Conservation (phyloP, 1,140 invertebrate genomes). For the Zaprionus gabonicus region DNA sequence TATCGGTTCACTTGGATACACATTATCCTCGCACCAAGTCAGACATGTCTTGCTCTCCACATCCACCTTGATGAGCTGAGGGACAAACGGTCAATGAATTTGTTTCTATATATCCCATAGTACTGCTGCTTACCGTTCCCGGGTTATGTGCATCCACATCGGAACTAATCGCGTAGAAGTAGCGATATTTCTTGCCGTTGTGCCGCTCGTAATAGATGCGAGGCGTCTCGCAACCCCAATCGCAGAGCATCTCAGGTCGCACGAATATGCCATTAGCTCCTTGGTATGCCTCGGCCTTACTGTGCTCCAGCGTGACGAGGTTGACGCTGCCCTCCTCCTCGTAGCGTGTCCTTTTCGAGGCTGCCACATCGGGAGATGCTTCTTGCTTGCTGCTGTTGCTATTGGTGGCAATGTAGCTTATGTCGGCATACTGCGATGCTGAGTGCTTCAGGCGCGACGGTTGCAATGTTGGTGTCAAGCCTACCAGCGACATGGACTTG, state of each 20-base stretch:
- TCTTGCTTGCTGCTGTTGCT: constrained; percentile 29
- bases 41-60: constrained; percentile 87
- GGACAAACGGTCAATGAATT: neutral
- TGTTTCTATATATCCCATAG: neutral
- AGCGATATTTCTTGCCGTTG: constrained; percentile 89
- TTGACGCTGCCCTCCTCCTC: constrained; percentile 69
- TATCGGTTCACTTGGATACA: constrained; percentile 94
- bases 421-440: constrained; percentile 69
- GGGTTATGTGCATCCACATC: constrained; percentile 93
- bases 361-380: neutral
- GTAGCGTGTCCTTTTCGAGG: constrained; percentile 34
- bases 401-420: constrained; percentile 70
- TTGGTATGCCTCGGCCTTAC: constrained; percentile 86
- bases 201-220: constrained; percentile 89
- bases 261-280: constrained; percentile 86
- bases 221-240: constrained; percentile 93
- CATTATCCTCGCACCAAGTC: constrained; percentile 90
- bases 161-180: constrained; percentile 95
- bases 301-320: constrained; percentile 85
- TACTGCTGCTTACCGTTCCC: constrained; percentile 87
- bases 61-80: constrained; percentile 92
- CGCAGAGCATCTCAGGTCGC: constrained; percentile 88
- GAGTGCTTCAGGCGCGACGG: constrained; percentile 63
- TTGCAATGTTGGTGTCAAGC: constrained; percentile 41
- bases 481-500: constrained; percentile 71